Conservation (phyloP, 2,113 vertebrate genomes). For the Numida meleagris region DNA sequence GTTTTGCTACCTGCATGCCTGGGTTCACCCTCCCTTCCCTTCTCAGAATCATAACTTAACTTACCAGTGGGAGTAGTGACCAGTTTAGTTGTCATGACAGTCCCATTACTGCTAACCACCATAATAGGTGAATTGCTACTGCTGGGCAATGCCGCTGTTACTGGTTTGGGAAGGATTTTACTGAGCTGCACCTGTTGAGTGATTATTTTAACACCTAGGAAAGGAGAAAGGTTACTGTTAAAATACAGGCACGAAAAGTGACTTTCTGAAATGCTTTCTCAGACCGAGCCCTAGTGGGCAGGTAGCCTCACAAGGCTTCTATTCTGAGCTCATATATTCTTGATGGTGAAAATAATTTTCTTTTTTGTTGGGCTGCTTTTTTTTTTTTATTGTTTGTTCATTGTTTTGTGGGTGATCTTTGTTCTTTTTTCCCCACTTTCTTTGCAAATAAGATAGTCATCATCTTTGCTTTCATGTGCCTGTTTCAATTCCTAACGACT, state of each 20-base stretch:
- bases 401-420: no score
- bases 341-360: not conserved
- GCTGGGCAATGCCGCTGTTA: constrained; percentile 89
- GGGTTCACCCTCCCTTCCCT: constrained; percentile 65
- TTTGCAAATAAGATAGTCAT: not conserved
- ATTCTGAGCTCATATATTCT: not conserved
- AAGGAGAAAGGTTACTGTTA: constrained; percentile 74
- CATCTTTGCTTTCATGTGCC: constrained; percentile 37
- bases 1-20: not conserved
- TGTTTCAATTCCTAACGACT: constrained; percentile 16
- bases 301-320: constrained; percentile 48
- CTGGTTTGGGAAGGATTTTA: constrained; percentile 98
- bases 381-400: no score
- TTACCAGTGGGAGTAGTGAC: constrained; percentile 94
- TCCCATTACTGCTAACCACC: constrained; percentile 99
- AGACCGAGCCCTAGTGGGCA: constrained; percentile 53
- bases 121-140: constrained; percentile 96
- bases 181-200: constrained; percentile 98
- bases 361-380: not conserved
- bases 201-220: constrained; percentile 97
- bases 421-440: not conserved
- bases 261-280: constrained; percentile 61
- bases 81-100: constrained; percentile 98
- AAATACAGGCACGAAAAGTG: constrained; percentile 66
- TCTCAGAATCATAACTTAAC: constrained; percentile 70